Evolutionary conservation across 2,113 vertebrate genomes (phyloP).

Genomic region (Dipodomys spectabilis): DNA sequence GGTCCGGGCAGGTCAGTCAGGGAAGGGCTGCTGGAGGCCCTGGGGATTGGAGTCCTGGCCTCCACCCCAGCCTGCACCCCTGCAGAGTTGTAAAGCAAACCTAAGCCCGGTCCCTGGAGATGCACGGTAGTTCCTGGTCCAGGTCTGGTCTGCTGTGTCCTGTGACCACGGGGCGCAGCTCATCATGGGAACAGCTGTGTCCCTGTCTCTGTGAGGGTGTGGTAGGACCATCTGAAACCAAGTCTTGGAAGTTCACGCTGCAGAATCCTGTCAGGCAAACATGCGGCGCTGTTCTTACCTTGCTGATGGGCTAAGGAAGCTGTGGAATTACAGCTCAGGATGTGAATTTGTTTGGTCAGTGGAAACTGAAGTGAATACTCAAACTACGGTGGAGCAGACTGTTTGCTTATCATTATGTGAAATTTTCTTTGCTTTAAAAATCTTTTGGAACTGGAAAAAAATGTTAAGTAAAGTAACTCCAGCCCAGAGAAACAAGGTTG

Average conservation of each 20-base stretch:
- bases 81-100: background rate
- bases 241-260: background rate
- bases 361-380: background rate
- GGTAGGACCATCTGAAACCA: background rate
- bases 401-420: background rate
- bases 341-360: background rate
- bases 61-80: background rate
- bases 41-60: no score
- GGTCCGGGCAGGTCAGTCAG: background rate
- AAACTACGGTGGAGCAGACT: accelerated
- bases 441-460: no score
- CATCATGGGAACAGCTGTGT: background rate
- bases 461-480: no score
- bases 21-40: no score
- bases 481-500: no score
- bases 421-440: accelerated
- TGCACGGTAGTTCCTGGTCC: accelerated
- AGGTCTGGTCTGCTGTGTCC: accelerated
- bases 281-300: no score
- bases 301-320: accelerated
- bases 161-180: background rate
- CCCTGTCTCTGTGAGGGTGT: background rate
- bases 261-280: background rate
- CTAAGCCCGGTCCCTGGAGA: no score
- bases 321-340: background rate